Evolutionary conservation across 2,797 vertebrate genomes (phyloP), one percentile per base, ranked within the genome.

Genomic region (Melopsittacus undulatus): DNA sequence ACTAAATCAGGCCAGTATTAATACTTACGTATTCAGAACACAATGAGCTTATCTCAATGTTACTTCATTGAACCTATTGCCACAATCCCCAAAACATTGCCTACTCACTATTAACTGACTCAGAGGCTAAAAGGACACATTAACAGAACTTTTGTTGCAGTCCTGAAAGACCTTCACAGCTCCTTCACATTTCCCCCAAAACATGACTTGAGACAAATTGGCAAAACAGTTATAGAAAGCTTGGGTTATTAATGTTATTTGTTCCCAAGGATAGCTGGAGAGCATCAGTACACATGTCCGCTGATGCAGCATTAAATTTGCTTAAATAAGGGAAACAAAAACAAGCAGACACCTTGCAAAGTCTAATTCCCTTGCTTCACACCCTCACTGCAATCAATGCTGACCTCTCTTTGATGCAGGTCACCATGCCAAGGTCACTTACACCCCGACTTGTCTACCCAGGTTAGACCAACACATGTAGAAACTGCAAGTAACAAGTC

Each of bases 221-320:
- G 56, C 77, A 91, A 73, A 84, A 73, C 20, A 77, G 62, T 46
- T n/a, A 49, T 29, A 84, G n/a, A 63, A 79, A 74, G 34, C 76
- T 12, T 21, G 17, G 29, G 42, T 84, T 61, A 73, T 80, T 83
- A 78, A 45, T 34, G 67, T 21, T 46, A 30, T 15, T 72, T 6
- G 0, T 23, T 94, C 77, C 63, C 81, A 90, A 74, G 61, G 83
- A 82, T 24, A 91, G 70, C 66, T 21, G 32, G 13, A 56, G 49
- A 87, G 90, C 56, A 79, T 43, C 30, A 56, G 86, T 16, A 74
- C 78, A 79, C 52, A 5, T 2, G 15, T 7, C 78, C 1, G 38
- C 92, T 90, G 90, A 94, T 38, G 12, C 68, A 83, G 94, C 95
- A 54, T 1, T 40, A 94, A 90, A 94, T 94, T 87, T 94, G 93